phyloP scores from a whole-genome alignment of 2,888 invertebrate species.

The Perithous albicinctus region DNA sequence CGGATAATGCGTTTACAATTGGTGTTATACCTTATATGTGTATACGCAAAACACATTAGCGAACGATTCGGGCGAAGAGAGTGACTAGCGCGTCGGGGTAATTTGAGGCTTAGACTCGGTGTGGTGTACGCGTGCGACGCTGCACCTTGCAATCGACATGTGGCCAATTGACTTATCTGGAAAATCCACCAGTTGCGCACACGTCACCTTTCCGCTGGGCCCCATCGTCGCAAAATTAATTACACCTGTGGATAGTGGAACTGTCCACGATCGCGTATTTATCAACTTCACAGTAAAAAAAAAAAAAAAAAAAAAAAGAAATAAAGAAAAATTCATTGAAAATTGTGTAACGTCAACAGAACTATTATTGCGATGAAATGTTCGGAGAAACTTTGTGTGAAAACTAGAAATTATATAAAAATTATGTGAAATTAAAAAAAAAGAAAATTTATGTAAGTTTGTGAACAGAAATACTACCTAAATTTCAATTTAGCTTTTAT shows the following conservation, averaged over 20 bases:
- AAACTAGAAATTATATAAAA: too few relatives aligned
- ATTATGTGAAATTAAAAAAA: too few relatives aligned
- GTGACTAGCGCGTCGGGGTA: slow-evolving; percentile 20
- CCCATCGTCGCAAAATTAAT: not conserved
- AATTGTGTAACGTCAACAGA: too few relatives aligned
- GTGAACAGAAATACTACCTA: too few relatives aligned
- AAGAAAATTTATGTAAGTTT: too few relatives aligned
- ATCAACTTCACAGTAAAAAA: not conserved
- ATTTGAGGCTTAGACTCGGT: slow-evolving; percentile 7
- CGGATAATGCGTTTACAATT: slow-evolving; percentile 2
- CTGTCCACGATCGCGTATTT: not conserved
- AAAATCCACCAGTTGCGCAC: slow-evolving; percentile 17
- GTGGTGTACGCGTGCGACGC: not conserved
- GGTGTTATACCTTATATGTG: not conserved
- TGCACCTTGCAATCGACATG: not conserved
- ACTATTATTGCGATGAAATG: too few relatives aligned
- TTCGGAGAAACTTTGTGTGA: too few relatives aligned
- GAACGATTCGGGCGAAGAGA: not conserved
- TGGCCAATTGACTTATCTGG: slow-evolving; percentile 34
- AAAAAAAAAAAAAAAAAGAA: too few relatives aligned
- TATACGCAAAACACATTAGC: slow-evolving; percentile 13
- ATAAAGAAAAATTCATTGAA: too few relatives aligned
- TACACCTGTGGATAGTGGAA: not conserved
- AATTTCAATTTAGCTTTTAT: too few relatives aligned
- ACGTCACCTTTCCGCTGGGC: slow-evolving; percentile 5